These are phyloP conservation scores for Lithophane leautieri DNA, from an alignment of 2,888 invertebrate genomes.

Conservation along the genomic window DNA sequence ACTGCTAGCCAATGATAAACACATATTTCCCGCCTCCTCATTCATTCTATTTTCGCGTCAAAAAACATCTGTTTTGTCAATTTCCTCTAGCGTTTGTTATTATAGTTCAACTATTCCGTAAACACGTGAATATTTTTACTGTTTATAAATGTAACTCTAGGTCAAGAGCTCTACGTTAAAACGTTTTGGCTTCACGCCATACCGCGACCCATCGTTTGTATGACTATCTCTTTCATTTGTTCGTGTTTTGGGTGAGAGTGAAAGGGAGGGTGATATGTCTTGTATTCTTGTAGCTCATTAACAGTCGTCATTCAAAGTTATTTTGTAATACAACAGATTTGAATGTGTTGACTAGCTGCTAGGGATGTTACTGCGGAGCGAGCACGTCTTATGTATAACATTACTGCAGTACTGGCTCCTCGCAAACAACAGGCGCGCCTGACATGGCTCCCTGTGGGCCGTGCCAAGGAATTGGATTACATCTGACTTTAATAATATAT, in stretches of 20 bases:
- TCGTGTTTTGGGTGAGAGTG: slow-evolving; percentile 6
- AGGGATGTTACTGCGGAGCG: slow-evolving; percentile 37
- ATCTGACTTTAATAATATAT: slow-evolving; percentile 40
- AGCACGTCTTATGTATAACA: slow-evolving; percentile 54
- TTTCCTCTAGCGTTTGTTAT: slow-evolving; percentile 56
- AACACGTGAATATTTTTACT: slow-evolving; percentile 67
- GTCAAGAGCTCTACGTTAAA: slow-evolving; percentile 80
- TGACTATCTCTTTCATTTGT: slow-evolving; percentile 62
- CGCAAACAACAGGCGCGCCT: slow-evolving; percentile 42
- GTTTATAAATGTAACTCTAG: slow-evolving; percentile 82
- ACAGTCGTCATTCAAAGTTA: slow-evolving; percentile 61
- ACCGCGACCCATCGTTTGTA: slow-evolving; percentile 33
- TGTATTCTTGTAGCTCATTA: slow-evolving; percentile 56
- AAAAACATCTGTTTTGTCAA: slow-evolving; percentile 56
- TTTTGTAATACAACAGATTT: slow-evolving; percentile 63
- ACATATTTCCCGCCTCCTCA: slow-evolving; percentile 15
- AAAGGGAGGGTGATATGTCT: slow-evolving; percentile 53
- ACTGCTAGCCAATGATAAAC: background rate
- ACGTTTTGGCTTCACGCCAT: slow-evolving; percentile 80
- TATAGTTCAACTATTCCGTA: slow-evolving; percentile 67
- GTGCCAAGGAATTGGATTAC: slow-evolving; percentile 42
- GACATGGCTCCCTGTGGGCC: slow-evolving; percentile 41
- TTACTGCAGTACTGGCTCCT: slow-evolving; percentile 39
- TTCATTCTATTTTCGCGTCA: slow-evolving; percentile 41
- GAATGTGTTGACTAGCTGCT: slow-evolving; percentile 54